Evolutionary conservation across 2,797 vertebrate species (phyloP), one percentile per base, ranked within the genome.

Genomic region (Brachyrhaphis roseni): DNA sequence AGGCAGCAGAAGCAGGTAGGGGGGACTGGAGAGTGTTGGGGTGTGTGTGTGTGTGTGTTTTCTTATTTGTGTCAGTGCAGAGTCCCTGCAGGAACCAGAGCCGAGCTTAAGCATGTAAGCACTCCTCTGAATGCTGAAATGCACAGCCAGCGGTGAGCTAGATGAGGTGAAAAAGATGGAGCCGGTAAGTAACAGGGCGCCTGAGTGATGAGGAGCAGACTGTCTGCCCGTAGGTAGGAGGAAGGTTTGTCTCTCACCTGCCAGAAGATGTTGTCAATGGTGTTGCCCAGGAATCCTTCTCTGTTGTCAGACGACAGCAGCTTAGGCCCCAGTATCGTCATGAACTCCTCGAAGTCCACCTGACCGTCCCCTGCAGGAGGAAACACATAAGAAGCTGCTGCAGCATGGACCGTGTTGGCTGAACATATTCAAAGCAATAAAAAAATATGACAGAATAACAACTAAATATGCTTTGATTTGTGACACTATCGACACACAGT

Each of bases 261-360:
- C 98, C 98, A 98, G 94, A 98, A 98, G 95, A 98, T 98, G 94
- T 97, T 98, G 93, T 98, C 98, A 77, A 98, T 98, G 82, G 97
- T 98, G 89, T 96, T 98, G 80, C 98, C 98, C 80, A 98, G 96
- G 92, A 98, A 98, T 85, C 97, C 97, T 80, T 98, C 97, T 49
- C 98, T 96, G 87, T 97, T 97, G 94, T 98, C 98, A 0, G 97
- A 97, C 0, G 97, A 98, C 81, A 98, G 96, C 83, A 98, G 95
- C 82, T 98, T 98, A 51, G 98, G 98, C 51, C 98, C 98, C 82
- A 98, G 96, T 93, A 98, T 98, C 81, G 97, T 98, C 97, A 98
- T 98, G 92, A 98, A 98, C 93, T 98, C 98, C 83, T 98, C 97
- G 81, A 98, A 98, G 90, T 98, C 97, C 91, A 98, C 98, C 93